Percentiles rank a stretch among this genome's conserved stretches.
Conservation (phyloP, 1,140 invertebrate genomes). For the Nebria ingens region DNA sequence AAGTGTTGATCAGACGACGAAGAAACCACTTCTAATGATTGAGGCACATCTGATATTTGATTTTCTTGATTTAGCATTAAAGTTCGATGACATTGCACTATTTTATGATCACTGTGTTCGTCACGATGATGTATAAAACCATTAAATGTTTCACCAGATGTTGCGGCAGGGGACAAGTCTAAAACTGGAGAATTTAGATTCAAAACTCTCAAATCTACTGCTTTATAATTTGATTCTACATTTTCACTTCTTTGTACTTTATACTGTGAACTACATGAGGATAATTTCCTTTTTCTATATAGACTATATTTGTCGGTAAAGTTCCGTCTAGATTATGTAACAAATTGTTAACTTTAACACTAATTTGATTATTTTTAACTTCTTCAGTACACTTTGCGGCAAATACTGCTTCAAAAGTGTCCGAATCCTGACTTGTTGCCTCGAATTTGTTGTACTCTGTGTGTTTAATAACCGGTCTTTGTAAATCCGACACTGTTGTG, state of each 20-base stretch:
- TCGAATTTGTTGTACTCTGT: too few species aligned
- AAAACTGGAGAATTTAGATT: background rate
- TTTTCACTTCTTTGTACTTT: background rate
- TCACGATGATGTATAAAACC: background rate
- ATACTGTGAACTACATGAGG: background rate
- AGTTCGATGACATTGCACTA: background rate
- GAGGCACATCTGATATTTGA: background rate
- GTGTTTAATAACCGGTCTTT: too few species aligned
- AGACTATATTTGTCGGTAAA: background rate
- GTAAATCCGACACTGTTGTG: too few species aligned
- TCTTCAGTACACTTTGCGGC: too few species aligned
- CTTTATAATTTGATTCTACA: background rate
- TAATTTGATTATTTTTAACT: too few species aligned
- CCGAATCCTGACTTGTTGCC: too few species aligned
- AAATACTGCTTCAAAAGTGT: too few species aligned
- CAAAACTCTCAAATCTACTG: background rate
- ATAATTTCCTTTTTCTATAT: background rate
- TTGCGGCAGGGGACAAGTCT: background rate
- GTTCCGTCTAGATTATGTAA: background rate
- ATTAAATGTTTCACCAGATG: background rate
- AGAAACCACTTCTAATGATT: background rate
- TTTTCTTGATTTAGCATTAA: background rate
- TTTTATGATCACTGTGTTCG: background rate
- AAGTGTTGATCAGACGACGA: too few species aligned
- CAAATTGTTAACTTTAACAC: too few species aligned